These are phyloP conservation scores for Drosophila leontia DNA, from an alignment of 1,140 invertebrate genomes.

Conservation along the genomic window DNA sequence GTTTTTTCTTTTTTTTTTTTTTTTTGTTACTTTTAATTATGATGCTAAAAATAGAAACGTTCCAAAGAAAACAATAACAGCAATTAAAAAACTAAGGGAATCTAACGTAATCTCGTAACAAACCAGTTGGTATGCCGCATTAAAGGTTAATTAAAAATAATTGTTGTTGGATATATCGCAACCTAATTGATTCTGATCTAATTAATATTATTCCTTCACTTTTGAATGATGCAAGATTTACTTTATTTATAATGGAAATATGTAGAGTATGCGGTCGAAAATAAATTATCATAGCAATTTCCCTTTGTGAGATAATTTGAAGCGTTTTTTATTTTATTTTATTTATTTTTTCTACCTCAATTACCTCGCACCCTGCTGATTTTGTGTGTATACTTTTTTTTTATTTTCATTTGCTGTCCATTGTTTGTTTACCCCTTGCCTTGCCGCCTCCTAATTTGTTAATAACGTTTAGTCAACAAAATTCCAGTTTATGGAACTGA, in stretches of 20 bases:
- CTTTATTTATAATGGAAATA: conserved; percentile 11
- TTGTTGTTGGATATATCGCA: background rate
- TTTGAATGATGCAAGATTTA: background rate
- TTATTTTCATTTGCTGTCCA: conserved; percentile 18
- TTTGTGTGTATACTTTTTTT: conserved; percentile 20
- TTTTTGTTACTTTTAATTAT: conserved; percentile 1
- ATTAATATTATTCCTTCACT: background rate
- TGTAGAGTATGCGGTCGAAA: conserved; percentile 7
- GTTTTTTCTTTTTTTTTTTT: background rate
- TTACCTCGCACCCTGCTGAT: conserved; percentile 20
- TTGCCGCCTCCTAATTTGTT: conserved; percentile 30
- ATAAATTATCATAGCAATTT: conserved; percentile 21
- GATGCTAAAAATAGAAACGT: conserved; percentile 21
- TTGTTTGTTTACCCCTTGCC: conserved; percentile 30
- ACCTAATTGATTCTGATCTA: conserved; percentile 17
- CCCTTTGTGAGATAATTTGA: conserved; percentile 8
- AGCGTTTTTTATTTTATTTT: background rate
- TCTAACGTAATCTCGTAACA: background rate
- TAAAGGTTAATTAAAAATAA: conserved; percentile 16
- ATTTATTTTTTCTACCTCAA: background rate
- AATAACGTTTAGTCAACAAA: conserved; percentile 57
- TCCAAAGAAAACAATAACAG: conserved; percentile 17
- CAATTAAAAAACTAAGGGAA: conserved; percentile 15
- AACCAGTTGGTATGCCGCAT: background rate
- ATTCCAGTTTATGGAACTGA: conserved; percentile 44